Evolutionary conservation across 2,888 invertebrate genomes (phyloP).

Genomic region (Dendrolimus houi): DNA sequence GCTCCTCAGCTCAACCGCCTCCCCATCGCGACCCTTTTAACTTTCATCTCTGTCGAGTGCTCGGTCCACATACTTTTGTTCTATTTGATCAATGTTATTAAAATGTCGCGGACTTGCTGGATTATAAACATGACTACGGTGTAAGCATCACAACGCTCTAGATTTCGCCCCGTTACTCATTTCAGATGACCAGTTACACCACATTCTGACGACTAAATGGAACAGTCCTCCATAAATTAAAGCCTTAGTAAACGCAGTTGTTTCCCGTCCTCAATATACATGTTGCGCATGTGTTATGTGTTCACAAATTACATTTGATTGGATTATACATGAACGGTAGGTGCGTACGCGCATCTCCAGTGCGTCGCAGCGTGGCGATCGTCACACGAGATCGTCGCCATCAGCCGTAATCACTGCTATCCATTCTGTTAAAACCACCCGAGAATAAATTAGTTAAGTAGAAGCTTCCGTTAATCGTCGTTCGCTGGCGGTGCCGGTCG

Average conservation of each 20-base stretch:
- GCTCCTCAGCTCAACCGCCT: neutral
- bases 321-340: slow-evolving; percentile 17
- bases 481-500: slow-evolving; percentile 64
- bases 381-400: slow-evolving; percentile 56
- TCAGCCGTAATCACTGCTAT: slow-evolving; percentile 74
- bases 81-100: slow-evolving; percentile 77
- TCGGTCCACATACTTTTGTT: slow-evolving; percentile 77
- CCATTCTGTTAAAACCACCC: slow-evolving; percentile 78
- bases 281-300: slow-evolving; percentile 1
- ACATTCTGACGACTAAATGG: too few relatives aligned
- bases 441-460: slow-evolving; percentile 77
- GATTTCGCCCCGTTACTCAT: too few relatives aligned
- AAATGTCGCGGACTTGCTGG: slow-evolving; percentile 69
- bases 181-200: too few relatives aligned
- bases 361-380: slow-evolving; percentile 22
- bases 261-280: too few relatives aligned
- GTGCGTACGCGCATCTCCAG: slow-evolving; percentile 23
- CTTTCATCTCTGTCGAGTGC: slow-evolving; percentile 77
- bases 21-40: slow-evolving; percentile 71
- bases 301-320: slow-evolving; percentile 36
- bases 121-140: slow-evolving; percentile 68
- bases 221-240: too few relatives aligned
- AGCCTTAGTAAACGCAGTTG: too few relatives aligned
- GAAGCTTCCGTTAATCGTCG: slow-evolving; percentile 77
- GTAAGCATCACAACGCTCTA: slow-evolving; percentile 23